phyloP scores from a whole-genome alignment of 2,797 vertebrate genomes.

The Heterohyrax brucei region DNA sequence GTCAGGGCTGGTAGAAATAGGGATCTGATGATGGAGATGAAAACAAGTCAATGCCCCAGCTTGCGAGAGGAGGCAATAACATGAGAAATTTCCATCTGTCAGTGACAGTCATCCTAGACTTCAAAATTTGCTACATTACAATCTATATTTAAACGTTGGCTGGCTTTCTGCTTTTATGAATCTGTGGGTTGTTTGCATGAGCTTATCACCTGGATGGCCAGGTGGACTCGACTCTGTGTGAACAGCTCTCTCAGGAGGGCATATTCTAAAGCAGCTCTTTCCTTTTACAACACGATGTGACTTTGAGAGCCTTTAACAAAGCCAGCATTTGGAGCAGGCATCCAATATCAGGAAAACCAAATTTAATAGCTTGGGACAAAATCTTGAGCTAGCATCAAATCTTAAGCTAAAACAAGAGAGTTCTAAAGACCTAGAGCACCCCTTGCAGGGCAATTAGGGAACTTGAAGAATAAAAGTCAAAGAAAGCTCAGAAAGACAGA shows the following conservation, averaged over 20 bases:
- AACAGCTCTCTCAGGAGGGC: neutral
- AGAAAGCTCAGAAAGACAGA: neutral
- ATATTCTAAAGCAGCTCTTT: neutral
- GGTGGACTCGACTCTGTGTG: neutral
- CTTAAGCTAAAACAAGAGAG: neutral
- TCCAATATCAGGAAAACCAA: neutral
- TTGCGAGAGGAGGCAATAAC: neutral
- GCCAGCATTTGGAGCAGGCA: neutral
- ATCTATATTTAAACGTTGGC: neutral
- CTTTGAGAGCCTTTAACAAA: neutral
- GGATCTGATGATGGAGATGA: neutral
- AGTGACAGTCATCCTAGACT: neutral
- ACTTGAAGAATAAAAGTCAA: slow-evolving; percentile 5
- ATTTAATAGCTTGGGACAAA: neutral
- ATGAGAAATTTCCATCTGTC: neutral
- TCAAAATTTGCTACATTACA: neutral
- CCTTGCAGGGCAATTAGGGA: slow-evolving; percentile 48
- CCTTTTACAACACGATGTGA: neutral
- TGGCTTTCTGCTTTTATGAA: neutral
- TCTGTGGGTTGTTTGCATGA: neutral
- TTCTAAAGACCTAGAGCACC: slow-evolving; percentile 69
- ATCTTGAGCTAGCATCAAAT: neutral
- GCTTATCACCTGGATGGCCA: neutral
- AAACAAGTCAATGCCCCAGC: neutral
- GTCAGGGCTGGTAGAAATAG: neutral